A percentile compares a stretch with the other conserved stretches of the same genome.
Evolutionary conservation across 2,113 vertebrate species (phyloP).

Genomic region (Numenius arquata): DNA sequence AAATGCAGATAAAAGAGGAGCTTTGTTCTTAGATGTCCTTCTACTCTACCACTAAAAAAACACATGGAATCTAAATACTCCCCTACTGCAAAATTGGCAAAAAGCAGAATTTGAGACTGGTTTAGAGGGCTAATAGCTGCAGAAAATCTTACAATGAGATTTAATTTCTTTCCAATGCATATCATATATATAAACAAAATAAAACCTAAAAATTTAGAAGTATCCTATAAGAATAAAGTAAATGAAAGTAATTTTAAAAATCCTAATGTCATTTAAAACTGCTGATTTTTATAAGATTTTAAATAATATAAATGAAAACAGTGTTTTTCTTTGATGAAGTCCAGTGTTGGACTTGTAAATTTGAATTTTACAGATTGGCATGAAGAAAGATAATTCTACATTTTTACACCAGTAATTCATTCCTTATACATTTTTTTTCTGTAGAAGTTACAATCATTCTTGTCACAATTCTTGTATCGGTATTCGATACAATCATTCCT

Average conservation of each 20-base stretch:
- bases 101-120: neutral
- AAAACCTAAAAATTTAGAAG: neutral
- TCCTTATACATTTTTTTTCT: neutral
- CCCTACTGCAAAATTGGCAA: neutral
- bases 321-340: neutral
- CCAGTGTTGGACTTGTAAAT: neutral
- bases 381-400: neutral
- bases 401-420: neutral
- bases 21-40: neutral
- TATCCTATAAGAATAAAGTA: neutral
- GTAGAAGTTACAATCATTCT: neutral
- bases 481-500: neutral
- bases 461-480: neutral
- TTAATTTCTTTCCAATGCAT: neutral
- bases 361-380: neutral
- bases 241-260: neutral
- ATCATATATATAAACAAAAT: neutral
- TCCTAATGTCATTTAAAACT: neutral
- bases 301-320: neutral
- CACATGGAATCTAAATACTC: neutral
- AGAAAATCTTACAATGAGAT: neutral
- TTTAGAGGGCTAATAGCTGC: neutral
- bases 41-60: neutral
- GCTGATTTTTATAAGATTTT: neutral
- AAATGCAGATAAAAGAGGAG: constrained; percentile 1